Base-by-base conservation (phyloP, 1,140 invertebrate genomes). In the Glossosoma conforme region DNA sequence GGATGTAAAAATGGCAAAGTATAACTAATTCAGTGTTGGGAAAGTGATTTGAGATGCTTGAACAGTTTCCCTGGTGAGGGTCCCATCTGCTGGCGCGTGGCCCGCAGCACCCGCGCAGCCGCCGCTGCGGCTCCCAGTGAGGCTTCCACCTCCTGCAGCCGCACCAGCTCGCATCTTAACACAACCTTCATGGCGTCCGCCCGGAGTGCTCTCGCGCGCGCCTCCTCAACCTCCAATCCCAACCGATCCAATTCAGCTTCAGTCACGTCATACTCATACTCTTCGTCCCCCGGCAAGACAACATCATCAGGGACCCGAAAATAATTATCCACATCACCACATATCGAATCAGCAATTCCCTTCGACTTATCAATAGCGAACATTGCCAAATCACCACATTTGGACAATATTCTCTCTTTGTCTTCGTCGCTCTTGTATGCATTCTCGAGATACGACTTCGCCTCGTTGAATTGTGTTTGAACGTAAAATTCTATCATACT, bases 221-320 rank as follows among this genome's bases (percentile, higher is more conserved):
- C 8, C 9, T 50, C 28, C 8, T 50, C 40, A 5, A 15, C 18
- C 25, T 50, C 48, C 10, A 6, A 4, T 50, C 19, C 35, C n/a
- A 50, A 22, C 4, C 14, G 14, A n/a, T 50, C 40, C 9, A 43
- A 20, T 43, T 50, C 48, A 18, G 33, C 48, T 43, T 33, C 35
- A 25, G 19, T 44, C 14, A 36, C 32, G 17, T 15, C 14, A 42
- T 50, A 11, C 10, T 25, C 9, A n/a, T 24, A 14, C 28, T 50
- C 28, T 32, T 50, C 40, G 15, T 50, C 48, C 3, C 25, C 21
- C 3, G 19, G 40, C 13, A 50, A 21, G 14, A 36, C 9, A 36
- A 50, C 48, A 50, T 50, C 25, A 11, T 35, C 20, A 11, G 48
- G 48, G 35, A 50, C 44, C 11, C 28, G 36, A 24, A 50, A 50